These are phyloP conservation scores for Columba livia DNA, from an alignment of 2,113 vertebrate genomes.

Conservation along the genomic window DNA sequence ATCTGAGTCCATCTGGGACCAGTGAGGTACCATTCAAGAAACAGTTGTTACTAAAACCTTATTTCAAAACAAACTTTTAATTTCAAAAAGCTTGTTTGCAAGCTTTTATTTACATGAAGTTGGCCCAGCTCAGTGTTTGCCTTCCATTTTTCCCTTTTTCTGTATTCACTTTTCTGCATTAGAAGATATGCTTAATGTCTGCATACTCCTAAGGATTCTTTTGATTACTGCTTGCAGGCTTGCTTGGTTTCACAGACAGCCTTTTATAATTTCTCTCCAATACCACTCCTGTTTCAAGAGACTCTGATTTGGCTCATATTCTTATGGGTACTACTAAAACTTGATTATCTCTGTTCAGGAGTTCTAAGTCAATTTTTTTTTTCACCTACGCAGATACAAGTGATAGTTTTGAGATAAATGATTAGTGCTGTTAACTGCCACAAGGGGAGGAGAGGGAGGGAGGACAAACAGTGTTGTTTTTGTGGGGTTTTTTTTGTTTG, in stretches of 20 bases:
- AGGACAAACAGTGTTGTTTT: neutral
- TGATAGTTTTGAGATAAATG: neutral
- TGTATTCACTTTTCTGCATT: neutral
- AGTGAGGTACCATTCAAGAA: neutral
- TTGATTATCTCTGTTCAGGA: neutral
- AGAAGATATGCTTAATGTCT: neutral
- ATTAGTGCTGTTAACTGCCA: neutral
- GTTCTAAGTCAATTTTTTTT: no score
- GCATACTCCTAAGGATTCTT: neutral
- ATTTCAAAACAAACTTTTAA: neutral
- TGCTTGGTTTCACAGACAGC: neutral
- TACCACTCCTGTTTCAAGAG: neutral
- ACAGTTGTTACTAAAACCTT: neutral
- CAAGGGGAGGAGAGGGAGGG: neutral
- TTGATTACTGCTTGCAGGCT: neutral
- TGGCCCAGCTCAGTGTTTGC: neutral
- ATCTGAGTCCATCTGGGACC: no score
- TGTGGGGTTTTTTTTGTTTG: no score
- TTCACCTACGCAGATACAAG: neutral
- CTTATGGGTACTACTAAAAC: neutral
- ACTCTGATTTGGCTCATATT: neutral
- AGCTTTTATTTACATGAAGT: neutral
- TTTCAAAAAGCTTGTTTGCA: neutral
- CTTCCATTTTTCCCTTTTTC: neutral
- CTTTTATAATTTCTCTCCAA: neutral